Percentiles rank a stretch among this genome's conserved stretches.
Evolutionary conservation across 2,888 invertebrate genomes (phyloP).

Genomic region (Agrochola circellaris): DNA sequence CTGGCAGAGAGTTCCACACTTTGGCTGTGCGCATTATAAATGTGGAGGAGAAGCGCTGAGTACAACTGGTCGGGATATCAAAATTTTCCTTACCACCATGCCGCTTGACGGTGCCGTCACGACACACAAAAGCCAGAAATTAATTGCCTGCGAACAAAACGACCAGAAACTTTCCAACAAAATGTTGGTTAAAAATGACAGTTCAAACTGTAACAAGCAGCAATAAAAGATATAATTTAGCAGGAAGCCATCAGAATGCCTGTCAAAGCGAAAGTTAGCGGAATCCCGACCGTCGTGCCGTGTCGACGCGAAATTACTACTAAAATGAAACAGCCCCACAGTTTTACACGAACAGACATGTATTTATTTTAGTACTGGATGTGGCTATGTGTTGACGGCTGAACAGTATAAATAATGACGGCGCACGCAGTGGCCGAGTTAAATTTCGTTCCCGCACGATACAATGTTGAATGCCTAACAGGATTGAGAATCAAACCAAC

Average conservation of each 20-base stretch:
- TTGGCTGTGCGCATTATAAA: not conserved
- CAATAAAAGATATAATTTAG: slow-evolving; percentile 64
- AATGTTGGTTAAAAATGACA: slow-evolving; percentile 38
- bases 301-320: slow-evolving; percentile 71
- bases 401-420: slow-evolving; percentile 7
- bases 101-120: not conserved
- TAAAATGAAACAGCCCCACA: slow-evolving; percentile 69
- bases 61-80: not conserved
- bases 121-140: slow-evolving; percentile 9
- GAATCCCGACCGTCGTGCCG: slow-evolving; percentile 59
- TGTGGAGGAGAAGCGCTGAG: not conserved
- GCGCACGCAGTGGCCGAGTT: slow-evolving; percentile 8
- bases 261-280: slow-evolving; percentile 75
- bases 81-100: not conserved
- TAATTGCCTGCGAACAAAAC: slow-evolving; percentile 12
- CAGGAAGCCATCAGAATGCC: slow-evolving; percentile 67
- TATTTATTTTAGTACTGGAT: slow-evolving; percentile 51
- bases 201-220: slow-evolving; percentile 40
- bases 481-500: not conserved
- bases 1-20: not conserved
- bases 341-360: slow-evolving; percentile 49
- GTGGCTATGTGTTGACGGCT: slow-evolving; percentile 9
- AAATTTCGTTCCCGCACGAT: slow-evolving; percentile 10
- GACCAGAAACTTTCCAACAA: slow-evolving; percentile 28
- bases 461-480: not conserved